These are phyloP conservation scores for Drosophila lowei DNA, from an alignment of 1,140 invertebrate genomes.

Conservation along the genomic window DNA sequence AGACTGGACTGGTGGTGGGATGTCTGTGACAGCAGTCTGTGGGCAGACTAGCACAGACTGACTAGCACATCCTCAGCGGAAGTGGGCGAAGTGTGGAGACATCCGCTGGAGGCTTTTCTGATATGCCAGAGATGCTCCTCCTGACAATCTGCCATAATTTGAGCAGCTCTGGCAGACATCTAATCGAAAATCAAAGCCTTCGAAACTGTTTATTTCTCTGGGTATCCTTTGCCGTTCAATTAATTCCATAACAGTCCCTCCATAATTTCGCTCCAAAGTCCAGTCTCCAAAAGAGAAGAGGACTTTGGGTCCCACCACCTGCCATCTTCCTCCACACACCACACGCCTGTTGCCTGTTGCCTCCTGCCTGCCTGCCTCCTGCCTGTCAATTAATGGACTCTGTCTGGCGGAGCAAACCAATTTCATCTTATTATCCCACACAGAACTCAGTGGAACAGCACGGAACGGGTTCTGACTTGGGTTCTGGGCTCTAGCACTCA, in stretches of 20 bases:
- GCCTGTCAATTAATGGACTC: slow-evolving; percentile 59
- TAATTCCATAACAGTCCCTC: slow-evolving; percentile 31
- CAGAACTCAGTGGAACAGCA: slow-evolving; percentile 28
- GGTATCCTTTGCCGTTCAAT: slow-evolving; percentile 18
- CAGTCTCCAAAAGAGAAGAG: slow-evolving; percentile 6
- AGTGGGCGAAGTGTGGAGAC: slow-evolving; percentile 59
- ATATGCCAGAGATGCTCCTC: slow-evolving; percentile 18
- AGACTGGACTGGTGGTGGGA: neutral
- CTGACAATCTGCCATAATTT: slow-evolving; percentile 26
- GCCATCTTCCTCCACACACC: slow-evolving; percentile 18
- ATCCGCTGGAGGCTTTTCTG: slow-evolving; percentile 16
- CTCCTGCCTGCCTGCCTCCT: slow-evolving; percentile 16
- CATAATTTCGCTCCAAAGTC: slow-evolving; percentile 35
- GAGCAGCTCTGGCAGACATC: slow-evolving; percentile 14
- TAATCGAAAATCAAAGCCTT: slow-evolving; percentile 29
- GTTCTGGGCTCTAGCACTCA: slow-evolving; percentile 42
- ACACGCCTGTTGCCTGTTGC: neutral
- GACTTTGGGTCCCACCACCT: slow-evolving; percentile 24
- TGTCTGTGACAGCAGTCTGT: slow-evolving; percentile 34
- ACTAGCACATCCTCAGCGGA: slow-evolving; percentile 55
- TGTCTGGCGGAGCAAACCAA: slow-evolving; percentile 48
- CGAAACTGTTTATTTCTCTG: slow-evolving; percentile 2
- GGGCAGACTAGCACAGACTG: slow-evolving; percentile 46
- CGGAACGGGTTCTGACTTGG: slow-evolving; percentile 46
- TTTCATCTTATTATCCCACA: slow-evolving; percentile 73